phyloP scores from a whole-genome alignment of 2,888 invertebrate species.

The Drosophila sordidula region DNA sequence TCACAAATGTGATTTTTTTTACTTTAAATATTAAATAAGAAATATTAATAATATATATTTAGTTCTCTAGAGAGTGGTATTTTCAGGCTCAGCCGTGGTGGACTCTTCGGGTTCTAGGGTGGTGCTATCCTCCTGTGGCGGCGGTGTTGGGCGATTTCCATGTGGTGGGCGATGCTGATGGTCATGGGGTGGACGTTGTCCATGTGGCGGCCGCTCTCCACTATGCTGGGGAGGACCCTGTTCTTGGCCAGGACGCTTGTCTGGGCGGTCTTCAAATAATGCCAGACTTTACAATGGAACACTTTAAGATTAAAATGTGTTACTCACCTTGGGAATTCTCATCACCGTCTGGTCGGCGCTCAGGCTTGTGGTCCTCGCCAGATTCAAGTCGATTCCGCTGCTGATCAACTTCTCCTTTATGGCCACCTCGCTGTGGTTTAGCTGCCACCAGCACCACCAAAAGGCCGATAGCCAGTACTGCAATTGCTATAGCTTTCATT shows the following conservation, averaged over 20 bases:
- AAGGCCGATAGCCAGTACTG: slow-evolving; percentile 22
- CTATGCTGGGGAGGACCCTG: slow-evolving; percentile 3
- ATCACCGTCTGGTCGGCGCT: background rate
- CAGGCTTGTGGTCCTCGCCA: background rate
- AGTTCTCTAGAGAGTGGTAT: slow-evolving; percentile 11
- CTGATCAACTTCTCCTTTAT: background rate
- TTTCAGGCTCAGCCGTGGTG: background rate
- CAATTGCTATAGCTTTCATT: slow-evolving; percentile 25
- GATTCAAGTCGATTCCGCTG: background rate
- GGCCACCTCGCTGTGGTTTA: slow-evolving; percentile 9
- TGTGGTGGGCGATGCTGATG: slow-evolving; percentile 13
- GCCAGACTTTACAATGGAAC: background rate
- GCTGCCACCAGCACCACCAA: slow-evolving; percentile 27
- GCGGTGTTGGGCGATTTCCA: background rate
- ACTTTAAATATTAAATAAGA: slow-evolving; percentile 12
- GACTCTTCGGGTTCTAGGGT: background rate
- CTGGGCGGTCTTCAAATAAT: background rate
- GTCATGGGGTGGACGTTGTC: slow-evolving; percentile 1
- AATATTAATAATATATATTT: background rate
- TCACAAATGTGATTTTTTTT: slow-evolving; percentile 6
- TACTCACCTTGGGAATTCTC: slow-evolving; percentile 28
- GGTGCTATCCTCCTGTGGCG: slow-evolving; percentile 4
- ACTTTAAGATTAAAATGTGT: too few relatives aligned
- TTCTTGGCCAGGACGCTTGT: background rate
- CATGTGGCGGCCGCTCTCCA: slow-evolving; percentile 5